These are phyloP conservation scores for Enteromius paludinosus DNA, from an alignment of 2,797 vertebrate species.

Conservation along the genomic window DNA sequence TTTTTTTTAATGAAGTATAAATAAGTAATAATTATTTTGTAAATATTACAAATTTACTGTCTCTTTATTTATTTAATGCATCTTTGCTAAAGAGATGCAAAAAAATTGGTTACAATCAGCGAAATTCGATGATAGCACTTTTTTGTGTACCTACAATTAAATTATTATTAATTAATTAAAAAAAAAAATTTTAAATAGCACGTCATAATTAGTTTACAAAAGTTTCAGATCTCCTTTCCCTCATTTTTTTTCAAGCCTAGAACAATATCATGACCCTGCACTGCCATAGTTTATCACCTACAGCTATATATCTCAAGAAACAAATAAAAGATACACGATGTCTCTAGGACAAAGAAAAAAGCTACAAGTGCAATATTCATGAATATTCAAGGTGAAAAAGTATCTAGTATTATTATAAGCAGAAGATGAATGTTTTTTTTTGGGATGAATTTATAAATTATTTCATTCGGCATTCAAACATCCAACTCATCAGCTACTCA, in stretches of 20 bases:
- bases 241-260: background rate
- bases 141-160: background rate
- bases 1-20: background rate
- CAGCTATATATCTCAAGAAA: background rate
- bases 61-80: background rate
- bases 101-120: too few relatives aligned
- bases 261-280: background rate
- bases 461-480: background rate
- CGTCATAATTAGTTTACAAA: background rate
- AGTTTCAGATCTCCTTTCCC: background rate
- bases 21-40: background rate
- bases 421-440: background rate
- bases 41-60: background rate
- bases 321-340: background rate
- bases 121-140: background rate
- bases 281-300: background rate
- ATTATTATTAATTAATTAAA: background rate
- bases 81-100: too few relatives aligned
- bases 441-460: background rate
- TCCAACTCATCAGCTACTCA: background rate
- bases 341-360: background rate
- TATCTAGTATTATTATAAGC: background rate
- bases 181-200: too few relatives aligned
- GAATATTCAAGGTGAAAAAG: background rate
- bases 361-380: background rate